Evolutionary conservation across 2,888 invertebrate genomes (phyloP), one percentile per base, ranked within the genome.

Genomic region (Nomada lathburiana): DNA sequence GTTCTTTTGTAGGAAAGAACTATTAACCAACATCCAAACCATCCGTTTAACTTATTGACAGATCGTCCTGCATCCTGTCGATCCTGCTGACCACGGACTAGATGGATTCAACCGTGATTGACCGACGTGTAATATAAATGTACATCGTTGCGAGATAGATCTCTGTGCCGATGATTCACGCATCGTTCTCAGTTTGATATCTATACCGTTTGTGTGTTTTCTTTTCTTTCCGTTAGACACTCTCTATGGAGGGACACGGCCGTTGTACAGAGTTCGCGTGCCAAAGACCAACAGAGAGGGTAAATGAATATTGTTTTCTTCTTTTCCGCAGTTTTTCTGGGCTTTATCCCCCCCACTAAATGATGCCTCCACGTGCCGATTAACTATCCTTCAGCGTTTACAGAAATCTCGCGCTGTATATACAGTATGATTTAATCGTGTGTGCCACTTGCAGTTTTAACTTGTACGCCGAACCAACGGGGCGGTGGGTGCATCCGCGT

Each of bases 251-350:
- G 92, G 92, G 85, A 91, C 94, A 92, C 95, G 95, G 89, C 95
- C 95, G 84, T 93, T 94, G 92, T 94, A 94, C 91, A 94, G 93
- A 93, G 94, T 93, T 91, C 94, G 92, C 90, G 89, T 91, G 76
- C 95, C 95, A 89, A 94, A 94, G 89, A 94, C 94, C 84, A 95
- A 95, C 92, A 94, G 94, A 94, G 93, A 94, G 94, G 95, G 95
- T 95, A 95, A 95, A 82, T 89, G 78, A 81, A 86, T 63, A 76
- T 85, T 77, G 47, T 75, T 75, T 63, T 81, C 72, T 63, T 23
- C 59, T 74, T 69, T 62, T 76, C 69, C 64, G 74, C 76, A 86
- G 85, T 62, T 80, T 83, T 1, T 55, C 64, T 62, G 67, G 76
- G 55, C 88, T 76, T 84, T 81, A 50, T 67, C 72, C 7, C 5